A percentile compares a stretch with the other conserved stretches of the same genome.
Conservation (phyloP, 2,888 invertebrate species). For the Epirrita christyi region DNA sequence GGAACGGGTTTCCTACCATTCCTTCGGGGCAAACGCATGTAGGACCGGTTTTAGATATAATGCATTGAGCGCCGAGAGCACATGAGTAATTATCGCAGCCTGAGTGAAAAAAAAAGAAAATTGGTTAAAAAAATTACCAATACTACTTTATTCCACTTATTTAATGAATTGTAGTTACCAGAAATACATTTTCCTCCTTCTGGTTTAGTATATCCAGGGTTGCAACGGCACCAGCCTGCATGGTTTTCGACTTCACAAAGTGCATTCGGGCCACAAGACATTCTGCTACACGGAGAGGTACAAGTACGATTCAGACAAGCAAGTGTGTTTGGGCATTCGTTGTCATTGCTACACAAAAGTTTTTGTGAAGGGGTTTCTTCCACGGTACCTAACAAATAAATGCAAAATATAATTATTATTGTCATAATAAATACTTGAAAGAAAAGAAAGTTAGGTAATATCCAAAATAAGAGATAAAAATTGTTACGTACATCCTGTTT, state of each 20-base stretch:
- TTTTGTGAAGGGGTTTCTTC: conserved; percentile 82
- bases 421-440: neutral
- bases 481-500: conserved; percentile 88
- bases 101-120: conserved; percentile 57
- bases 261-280: conserved; percentile 93
- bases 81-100: conserved; percentile 92
- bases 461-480: neutral
- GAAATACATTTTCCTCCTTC: conserved; percentile 93
- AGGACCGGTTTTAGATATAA: conserved; percentile 92
- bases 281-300: conserved; percentile 90
- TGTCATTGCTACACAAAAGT: conserved; percentile 88
- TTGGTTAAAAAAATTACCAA: neutral
- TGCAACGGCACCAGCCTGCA: conserved; percentile 95
- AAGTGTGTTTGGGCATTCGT: conserved; percentile 92
- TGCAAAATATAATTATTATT: too few relatives aligned
- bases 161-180: conserved; percentile 71
- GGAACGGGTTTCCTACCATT: conserved; percentile 95
- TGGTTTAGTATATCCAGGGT: conserved; percentile 92
- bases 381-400: conserved; percentile 60
- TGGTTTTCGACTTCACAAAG: conserved; percentile 95
- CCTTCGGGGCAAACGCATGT: conserved; percentile 95
- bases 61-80: conserved; percentile 93
- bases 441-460: neutral
- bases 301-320: conserved; percentile 92
- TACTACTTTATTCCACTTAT: neutral